Evolutionary conservation across 1,140 invertebrate species (phyloP), one percentile per base, ranked within the genome.

Genomic region (Calephelis virginiensis): DNA sequence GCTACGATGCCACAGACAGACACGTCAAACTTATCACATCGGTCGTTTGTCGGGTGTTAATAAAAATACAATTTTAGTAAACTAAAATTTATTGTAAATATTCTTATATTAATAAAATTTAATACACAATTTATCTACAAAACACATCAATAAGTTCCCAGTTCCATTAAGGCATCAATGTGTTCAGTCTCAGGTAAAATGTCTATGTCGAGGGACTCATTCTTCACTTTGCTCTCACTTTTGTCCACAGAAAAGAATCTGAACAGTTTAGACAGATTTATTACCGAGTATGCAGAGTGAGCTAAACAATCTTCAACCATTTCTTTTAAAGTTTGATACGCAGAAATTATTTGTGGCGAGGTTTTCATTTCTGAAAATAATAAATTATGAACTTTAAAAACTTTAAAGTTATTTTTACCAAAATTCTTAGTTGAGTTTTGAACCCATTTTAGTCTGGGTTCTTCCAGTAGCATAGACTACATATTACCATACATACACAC

Each of bases 271-370:
- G 86, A 90, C 6, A 96, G 86, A 75, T 94, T 92, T 17, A 96
- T 94, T 64, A 94, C 89, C 1, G 94, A 94, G 80, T 95, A 96
- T 0, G 93, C 93, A 65, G 93, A 95, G 40, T 92, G 88, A n/a
- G 89, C 91, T 13, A 95, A 81, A 73, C 92, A 92, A 56, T 93
- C 92, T 71, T 94, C 93, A 1, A 94, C 89, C 56, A 93, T 91
- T 71, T 93, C 92, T 69, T 94, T 94, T 5, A 96, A 76, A 1
- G 82, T 82, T 73, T 92, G 91, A 67, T 95, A 95, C 4, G 92
- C 92, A 10, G 86, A 71, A 60, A 84, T 72, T 13, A 93, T 80
- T 69, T 93, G 92, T 6, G 88, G 82, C 0, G 89, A 68, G n/a
- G 89, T 59, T 70, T 90, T 82, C 12, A 70, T 68, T 80, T 92